Base-by-base conservation (phyloP, 1,140 invertebrate species). In the Calliopsis andreniformis region DNA sequence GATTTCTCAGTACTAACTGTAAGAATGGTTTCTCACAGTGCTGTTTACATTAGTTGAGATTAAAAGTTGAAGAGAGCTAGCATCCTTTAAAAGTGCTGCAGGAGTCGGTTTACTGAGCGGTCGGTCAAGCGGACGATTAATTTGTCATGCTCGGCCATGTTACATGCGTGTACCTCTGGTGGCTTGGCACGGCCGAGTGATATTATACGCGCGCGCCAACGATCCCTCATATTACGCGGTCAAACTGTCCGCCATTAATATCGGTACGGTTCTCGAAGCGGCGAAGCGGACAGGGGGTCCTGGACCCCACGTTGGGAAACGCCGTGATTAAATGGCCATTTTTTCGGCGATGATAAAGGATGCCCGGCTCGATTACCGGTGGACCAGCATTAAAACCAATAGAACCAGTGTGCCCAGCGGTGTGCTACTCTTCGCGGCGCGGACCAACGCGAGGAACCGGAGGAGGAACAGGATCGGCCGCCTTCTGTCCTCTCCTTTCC, bases 221-320 rank as follows among this genome's bases (percentile, higher is more conserved):
- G 73, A 80, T 80, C 69, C 78, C 73, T 80, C 78, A 77, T 77
- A 77, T 80, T 77, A 80, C 67, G 73, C 63, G 76, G 66, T 78
- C 79, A 62, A 78, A 80, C 79, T 39, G 39, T 80, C 51, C 63
- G 39, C 75, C 68, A 80, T 80, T 80, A 80, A 80, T 80, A 80
- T 78, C 62, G 47, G 39, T 62, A 55, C n/a, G 61, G 39, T 61
- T 62, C 61, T 61, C 67, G 68, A 20, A 47, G 61, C 58, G 23
- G 45, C 45, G 43, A 25, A 59, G 56, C 76, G 43, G 68, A 73
- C 35, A 68, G 79, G 79, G 68, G 76, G 61, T 53, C 78, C n/a
- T 3, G 68, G 79, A 73, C 79, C 79, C 76, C 79, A 80, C 68
- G 79, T 80, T 20, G 79, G 63, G 79, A 72, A 63, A 73, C 75